Base-by-base conservation (phyloP, 2,888 invertebrate genomes). In the Pandemis corylana region DNA sequence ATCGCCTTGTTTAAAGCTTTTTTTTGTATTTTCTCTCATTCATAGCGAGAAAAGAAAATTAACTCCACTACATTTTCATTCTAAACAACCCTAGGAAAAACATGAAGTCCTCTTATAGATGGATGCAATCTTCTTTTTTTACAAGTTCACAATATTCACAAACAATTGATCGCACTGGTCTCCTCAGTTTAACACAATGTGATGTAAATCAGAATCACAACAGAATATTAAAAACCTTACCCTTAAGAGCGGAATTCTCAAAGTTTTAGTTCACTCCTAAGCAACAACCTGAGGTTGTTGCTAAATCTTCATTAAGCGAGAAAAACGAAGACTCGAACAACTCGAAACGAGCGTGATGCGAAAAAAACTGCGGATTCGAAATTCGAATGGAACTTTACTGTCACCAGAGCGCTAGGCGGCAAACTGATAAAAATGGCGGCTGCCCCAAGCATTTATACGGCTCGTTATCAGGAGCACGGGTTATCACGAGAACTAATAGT, bases 181-280 rank as follows among this genome's bases (percentile, higher is more conserved):
- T 12, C 46, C 4, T 46, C 46, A 46, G 0, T 3, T 46, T 12
- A 46, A 10, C 10, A 13, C 13, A 4, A 6, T 51, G n/a, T 5
- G 51, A 51, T 51, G 12, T n/a, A 51, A 51, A 56, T 15, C 15
- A 15, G 44, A 65, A 13, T 49, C 0, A 56, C 5, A 41, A 67
- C 59, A 64, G 62, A 65, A 62, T 46, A 59, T 53, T 70, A 68
- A 62, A 72, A 72, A 77, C 87, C 94, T 91, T 85, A 95, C 95
- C 92, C 89, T 92, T 92, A 91, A 88, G 88, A 93, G 93, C 93
- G 95, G 90, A 95, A 95, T 95, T 95, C 95, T 95, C 93, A 95
- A 95, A 95, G 95, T 95, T 95, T 95, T 94, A 85, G 83, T 78
- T 76, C 80, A 90, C 92, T 87, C 81, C 80, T 87, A 93, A 93